Base-by-base conservation (phyloP, 2,797 vertebrate species). In the Synaphobranchus kaupii region DNA sequence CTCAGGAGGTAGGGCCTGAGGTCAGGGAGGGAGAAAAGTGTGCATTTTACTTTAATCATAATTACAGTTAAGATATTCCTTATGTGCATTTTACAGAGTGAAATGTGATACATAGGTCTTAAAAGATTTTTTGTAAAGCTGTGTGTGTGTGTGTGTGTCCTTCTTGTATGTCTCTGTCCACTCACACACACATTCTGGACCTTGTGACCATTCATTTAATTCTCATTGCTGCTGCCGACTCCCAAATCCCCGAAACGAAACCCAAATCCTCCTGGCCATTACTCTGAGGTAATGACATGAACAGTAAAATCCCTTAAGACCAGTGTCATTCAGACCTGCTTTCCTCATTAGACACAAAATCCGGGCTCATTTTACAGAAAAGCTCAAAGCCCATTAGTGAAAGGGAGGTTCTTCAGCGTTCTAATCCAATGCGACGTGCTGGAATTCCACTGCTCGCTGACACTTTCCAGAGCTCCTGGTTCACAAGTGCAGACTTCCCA, bases 1-100 rank as follows among this genome's bases (percentile, higher is more conserved):
- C 97, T 99, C 93, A 99, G 99, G 96, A 97, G 98, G 98, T 98
- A 96, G 47, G 87, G 76, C 31, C 54, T 25, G 13, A 15, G 22
- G 25, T 47, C 39, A n/a, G n/a, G 56, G n/a, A 8, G 6, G 15
- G 15, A 4, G 50, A 25, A 28, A 12, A 15, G 9, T 83, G 81
- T 8, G 6, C 0, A 66, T 66, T 73, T 22, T 13, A 71, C n/a
- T 17, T 31, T 82, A 50, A 60, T 52, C 1, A 83, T 56, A 47
- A 31, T 20, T 17, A 25, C 56, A 48, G 25, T 63, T 50, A 52
- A 60, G 56, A 15, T 28, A 85, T 56, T 34, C 56, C 54, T 50
- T 56, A 44, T 34, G n/a, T 58, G 12, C 5, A 73, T 22, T 20
- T 50, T 22, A 4, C 81, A 39, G 39, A 39, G 39, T 39, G 1